A percentile compares a stretch with the other conserved stretches of the same genome.
These are phyloP conservation scores for Raja brachyura DNA, from an alignment of 2,113 vertebrate species.

Conservation along the genomic window DNA sequence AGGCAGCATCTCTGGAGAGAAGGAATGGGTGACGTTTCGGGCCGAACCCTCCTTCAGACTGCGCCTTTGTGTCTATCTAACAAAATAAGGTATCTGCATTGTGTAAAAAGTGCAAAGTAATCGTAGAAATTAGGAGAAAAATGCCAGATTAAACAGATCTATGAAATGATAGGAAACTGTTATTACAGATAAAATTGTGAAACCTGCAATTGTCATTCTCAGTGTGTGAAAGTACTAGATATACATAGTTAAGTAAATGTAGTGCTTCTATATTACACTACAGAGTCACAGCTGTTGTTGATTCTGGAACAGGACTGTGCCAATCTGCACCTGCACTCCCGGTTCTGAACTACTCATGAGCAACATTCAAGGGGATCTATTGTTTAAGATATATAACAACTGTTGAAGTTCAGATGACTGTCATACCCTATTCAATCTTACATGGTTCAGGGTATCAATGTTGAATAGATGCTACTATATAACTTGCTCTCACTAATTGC, in stretches of 20 bases:
- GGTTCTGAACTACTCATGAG: background rate
- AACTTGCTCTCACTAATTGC: background rate
- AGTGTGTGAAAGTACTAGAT: background rate
- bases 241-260: background rate
- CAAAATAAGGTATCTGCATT: background rate
- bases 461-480: background rate
- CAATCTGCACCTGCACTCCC: background rate
- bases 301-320: constrained; percentile 8
- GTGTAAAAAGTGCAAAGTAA: background rate
- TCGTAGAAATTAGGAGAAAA: background rate
- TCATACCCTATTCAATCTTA: background rate
- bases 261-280: background rate
- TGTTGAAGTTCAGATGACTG: background rate
- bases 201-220: background rate
- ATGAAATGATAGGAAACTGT: background rate
- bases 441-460: background rate
- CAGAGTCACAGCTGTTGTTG: background rate
- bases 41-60: too few relatives aligned
- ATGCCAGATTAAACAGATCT: background rate
- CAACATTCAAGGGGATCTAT: background rate
- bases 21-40: too few relatives aligned
- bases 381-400: background rate
- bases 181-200: background rate
- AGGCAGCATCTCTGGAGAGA: too few relatives aligned
- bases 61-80: too few relatives aligned